Evolutionary conservation across 2,888 invertebrate species (phyloP).

Genomic region (Melipona bicolor): DNA sequence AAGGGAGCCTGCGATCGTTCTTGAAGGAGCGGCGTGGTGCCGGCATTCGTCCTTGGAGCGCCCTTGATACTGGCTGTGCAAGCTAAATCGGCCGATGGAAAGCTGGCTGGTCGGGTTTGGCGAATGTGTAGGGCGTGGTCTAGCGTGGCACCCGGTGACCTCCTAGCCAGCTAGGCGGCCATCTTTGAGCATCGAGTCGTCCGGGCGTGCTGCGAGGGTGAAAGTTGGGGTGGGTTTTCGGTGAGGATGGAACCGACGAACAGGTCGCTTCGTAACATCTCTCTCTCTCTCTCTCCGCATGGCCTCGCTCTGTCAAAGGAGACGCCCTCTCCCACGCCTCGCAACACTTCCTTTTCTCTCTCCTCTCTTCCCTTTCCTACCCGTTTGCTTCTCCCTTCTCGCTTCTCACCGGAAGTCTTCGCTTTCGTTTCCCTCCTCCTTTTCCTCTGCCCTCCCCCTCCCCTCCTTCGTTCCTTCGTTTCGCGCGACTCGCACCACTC

Average conservation of each 20-base stretch:
- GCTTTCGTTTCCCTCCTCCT: slow-evolving; percentile 45
- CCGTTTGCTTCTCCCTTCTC: neutral
- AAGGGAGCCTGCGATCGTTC: slow-evolving; percentile 28
- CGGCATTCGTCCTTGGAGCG: slow-evolving; percentile 73
- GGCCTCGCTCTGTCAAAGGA: slow-evolving; percentile 34
- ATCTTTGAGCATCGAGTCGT: slow-evolving; percentile 74
- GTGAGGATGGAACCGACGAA: slow-evolving; percentile 22
- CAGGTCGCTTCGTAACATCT: slow-evolving; percentile 12
- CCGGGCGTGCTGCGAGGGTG: slow-evolving; percentile 76
- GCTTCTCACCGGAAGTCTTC: slow-evolving; percentile 18
- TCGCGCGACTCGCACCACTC: neutral
- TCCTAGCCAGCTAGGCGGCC: slow-evolving; percentile 73
- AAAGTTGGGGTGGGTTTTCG: slow-evolving; percentile 74
- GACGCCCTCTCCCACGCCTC: slow-evolving; percentile 48
- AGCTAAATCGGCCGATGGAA: slow-evolving; percentile 51
- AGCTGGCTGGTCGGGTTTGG: slow-evolving; percentile 52
- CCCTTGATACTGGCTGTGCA: slow-evolving; percentile 68
- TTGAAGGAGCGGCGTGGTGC: slow-evolving; percentile 37
- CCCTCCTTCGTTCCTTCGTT: slow-evolving; percentile 1
- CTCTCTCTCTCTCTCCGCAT: neutral
- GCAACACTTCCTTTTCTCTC: slow-evolving; percentile 37
- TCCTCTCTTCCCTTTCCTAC: neutral
- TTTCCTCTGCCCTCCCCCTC: slow-evolving; percentile 8
- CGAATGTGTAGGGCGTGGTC: slow-evolving; percentile 77
- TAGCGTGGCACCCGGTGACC: slow-evolving; percentile 78